Conservation (phyloP, 2,888 invertebrate genomes). For the Schizaphis graminum region DNA sequence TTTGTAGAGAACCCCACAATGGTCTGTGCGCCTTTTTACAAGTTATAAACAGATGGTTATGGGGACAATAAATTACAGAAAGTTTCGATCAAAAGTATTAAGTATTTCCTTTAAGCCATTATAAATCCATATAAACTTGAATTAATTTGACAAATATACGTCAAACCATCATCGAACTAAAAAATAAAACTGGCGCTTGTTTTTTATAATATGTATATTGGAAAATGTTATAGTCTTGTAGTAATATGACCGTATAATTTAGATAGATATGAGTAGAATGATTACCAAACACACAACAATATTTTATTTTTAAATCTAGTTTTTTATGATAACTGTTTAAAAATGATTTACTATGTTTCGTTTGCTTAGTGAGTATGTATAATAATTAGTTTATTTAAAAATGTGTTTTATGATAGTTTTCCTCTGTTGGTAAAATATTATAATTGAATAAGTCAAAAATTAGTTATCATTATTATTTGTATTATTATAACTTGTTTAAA, state of each 20-base stretch:
- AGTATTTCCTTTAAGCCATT: background rate
- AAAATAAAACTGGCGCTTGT: background rate
- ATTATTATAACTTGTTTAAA: background rate
- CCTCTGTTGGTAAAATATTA: background rate
- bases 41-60: conserved; percentile 12
- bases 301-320: background rate
- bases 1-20: background rate
- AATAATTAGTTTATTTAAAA: background rate
- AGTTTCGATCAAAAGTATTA: conserved; percentile 55
- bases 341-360: background rate
- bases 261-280: background rate
- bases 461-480: background rate
- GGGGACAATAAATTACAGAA: conserved; percentile 15
- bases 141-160: conserved; percentile 8
- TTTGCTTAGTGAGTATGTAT: background rate
- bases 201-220: background rate
- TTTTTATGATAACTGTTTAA: background rate
- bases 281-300: background rate
- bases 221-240: background rate
- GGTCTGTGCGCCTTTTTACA: background rate
- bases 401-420: too few species aligned
- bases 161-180: background rate
- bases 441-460: background rate
- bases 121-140: background rate
- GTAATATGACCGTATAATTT: background rate